Evolutionary conservation across 2,888 invertebrate species (phyloP).

Genomic region (Diploptera punctata): DNA sequence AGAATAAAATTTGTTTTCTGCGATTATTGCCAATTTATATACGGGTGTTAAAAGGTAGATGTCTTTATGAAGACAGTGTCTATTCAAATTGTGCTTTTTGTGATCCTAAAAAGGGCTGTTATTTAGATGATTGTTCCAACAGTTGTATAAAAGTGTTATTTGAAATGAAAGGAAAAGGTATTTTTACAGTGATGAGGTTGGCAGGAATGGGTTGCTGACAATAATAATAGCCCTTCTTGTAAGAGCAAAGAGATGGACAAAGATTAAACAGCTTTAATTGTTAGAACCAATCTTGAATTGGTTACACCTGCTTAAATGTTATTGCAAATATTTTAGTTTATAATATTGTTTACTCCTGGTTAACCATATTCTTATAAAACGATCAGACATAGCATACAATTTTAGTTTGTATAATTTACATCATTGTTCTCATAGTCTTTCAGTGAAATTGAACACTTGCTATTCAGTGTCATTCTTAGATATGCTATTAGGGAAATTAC

Average conservation of each 20-base stretch:
- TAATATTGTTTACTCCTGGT: too few relatives aligned
- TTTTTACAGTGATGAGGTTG: background rate
- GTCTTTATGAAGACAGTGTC: background rate
- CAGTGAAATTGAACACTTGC: too few relatives aligned
- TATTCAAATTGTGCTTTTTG: conserved; percentile 16
- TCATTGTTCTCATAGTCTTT: too few relatives aligned
- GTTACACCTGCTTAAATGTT: background rate
- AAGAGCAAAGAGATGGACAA: background rate
- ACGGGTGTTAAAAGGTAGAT: conserved; percentile 32
- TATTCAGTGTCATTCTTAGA: too few relatives aligned
- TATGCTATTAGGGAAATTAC: too few relatives aligned
- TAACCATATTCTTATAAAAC: too few relatives aligned
- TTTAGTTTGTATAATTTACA: too few relatives aligned
- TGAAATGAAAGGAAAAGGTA: background rate
- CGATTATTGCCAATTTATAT: conserved; percentile 31
- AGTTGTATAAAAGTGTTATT: background rate
- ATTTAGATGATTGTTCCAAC: background rate
- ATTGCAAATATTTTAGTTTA: background rate
- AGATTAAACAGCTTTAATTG: conserved; percentile 15
- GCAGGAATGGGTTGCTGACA: conserved; percentile 23
- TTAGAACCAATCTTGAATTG: background rate
- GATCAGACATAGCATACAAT: too few relatives aligned
- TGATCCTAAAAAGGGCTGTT: conserved; percentile 13
- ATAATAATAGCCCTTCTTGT: conserved; percentile 14
- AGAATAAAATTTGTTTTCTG: background rate